phyloP scores from a whole-genome alignment of 1,140 invertebrate species.

The Brachionus asplanchnoidis region DNA sequence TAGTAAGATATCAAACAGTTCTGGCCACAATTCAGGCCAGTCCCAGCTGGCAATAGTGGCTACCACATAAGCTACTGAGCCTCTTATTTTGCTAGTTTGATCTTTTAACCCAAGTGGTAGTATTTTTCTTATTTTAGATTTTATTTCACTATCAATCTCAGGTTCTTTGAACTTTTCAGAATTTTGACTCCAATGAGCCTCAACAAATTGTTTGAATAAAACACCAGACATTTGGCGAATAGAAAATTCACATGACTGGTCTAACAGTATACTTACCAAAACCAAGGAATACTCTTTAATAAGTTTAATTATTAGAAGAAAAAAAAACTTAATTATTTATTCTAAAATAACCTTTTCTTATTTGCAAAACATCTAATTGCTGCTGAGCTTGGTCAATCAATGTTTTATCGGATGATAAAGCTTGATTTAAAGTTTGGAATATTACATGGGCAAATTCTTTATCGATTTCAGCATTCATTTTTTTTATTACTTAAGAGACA shows the following conservation, averaged over 20 bases:
- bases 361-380: constrained; percentile 24
- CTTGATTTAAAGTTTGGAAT: constrained; percentile 19
- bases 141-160: constrained; percentile 61
- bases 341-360: not conserved
- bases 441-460: constrained; percentile 29
- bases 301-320: not conserved
- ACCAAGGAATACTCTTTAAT: constrained; percentile 25
- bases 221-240: constrained; percentile 68
- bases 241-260: constrained; percentile 45
- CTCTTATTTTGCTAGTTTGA: constrained; percentile 67
- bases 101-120: constrained; percentile 67
- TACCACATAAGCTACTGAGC: constrained; percentile 69
- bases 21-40: constrained; percentile 73
- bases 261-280: constrained; percentile 36
- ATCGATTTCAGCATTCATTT: not conserved
- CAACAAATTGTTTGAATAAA: constrained; percentile 70
- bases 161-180: constrained; percentile 65
- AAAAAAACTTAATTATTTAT: not conserved
- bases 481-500: not conserved
- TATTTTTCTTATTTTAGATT: constrained; percentile 65
- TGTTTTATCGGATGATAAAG: not conserved
- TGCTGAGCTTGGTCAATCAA: constrained; percentile 23
- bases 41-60: constrained; percentile 72
- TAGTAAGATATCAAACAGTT: constrained; percentile 69
- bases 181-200: constrained; percentile 66